A percentile compares a stretch with the other conserved stretches of the same genome.
phyloP scores from a whole-genome alignment of 1,140 invertebrate species.

The Acromyrmex echinatior region DNA sequence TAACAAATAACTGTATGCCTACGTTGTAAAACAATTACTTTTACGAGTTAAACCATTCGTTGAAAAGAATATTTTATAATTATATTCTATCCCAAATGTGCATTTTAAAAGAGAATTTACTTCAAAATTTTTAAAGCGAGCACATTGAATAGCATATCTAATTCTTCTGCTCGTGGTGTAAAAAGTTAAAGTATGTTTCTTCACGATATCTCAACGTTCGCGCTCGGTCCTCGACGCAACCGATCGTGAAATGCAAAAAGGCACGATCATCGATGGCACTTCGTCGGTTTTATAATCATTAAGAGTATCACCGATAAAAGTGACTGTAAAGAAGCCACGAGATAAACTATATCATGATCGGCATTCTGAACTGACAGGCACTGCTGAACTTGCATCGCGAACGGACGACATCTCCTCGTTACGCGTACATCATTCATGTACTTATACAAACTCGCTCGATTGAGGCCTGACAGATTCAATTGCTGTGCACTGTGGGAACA shows the following conservation, averaged over 20 bases:
- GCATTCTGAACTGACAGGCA: not conserved
- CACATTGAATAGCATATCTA: not conserved
- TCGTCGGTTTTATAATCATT: conserved; percentile 37
- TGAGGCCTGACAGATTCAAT: conserved; percentile 23
- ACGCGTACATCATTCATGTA: conserved; percentile 22
- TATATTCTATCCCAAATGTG: not conserved
- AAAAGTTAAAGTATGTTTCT: conserved; percentile 7
- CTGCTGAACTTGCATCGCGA: conserved; percentile 36
- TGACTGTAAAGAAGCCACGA: not conserved
- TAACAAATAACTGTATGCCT: not conserved
- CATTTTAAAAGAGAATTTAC: not conserved
- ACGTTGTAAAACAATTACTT: not conserved
- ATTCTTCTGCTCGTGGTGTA: not conserved
- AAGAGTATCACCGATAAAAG: conserved; percentile 3
- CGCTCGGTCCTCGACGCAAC: not conserved
- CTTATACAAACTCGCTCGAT: not conserved
- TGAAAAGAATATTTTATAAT: not conserved
- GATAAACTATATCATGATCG: conserved; percentile 25
- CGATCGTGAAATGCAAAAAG: not conserved
- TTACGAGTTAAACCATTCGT: not conserved
- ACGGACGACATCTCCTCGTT: conserved; percentile 34
- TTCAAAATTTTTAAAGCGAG: not conserved
- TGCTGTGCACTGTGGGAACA: conserved; percentile 26
- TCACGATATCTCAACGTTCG: not conserved
- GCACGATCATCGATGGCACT: too few species aligned